Conservation (phyloP, 2,888 invertebrate species). For the Heliconius aoede region DNA sequence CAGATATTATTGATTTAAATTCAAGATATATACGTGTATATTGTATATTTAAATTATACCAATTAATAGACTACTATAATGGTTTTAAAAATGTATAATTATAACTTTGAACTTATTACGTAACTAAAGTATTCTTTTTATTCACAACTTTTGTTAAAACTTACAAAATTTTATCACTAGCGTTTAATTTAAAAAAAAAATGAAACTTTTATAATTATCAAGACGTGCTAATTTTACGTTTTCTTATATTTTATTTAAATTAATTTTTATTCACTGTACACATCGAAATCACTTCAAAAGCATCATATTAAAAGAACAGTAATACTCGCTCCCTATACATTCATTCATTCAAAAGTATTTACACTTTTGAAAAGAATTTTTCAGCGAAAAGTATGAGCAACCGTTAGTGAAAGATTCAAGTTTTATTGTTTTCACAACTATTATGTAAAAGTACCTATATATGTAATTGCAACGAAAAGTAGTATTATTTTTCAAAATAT, state of each 20-base stretch:
- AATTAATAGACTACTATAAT: too few relatives aligned
- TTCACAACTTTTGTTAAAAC: too few relatives aligned
- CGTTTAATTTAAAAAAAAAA: too few relatives aligned
- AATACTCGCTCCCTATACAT: not conserved
- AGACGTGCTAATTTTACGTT: too few relatives aligned
- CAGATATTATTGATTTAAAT: too few relatives aligned
- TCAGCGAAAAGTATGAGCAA: constrained; percentile 6
- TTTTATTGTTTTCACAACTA: constrained; percentile 11
- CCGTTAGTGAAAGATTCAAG: not conserved
- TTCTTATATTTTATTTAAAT: too few relatives aligned
- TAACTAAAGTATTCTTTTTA: not conserved
- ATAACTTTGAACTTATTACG: not conserved
- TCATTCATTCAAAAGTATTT: not conserved
- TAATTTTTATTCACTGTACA: not conserved
- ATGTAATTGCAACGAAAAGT: not conserved
- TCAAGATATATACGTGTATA: not conserved
- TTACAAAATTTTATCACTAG: too few relatives aligned
- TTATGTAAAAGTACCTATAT: not conserved
- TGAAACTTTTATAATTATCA: too few relatives aligned
- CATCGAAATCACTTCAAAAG: not conserved
- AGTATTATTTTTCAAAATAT: too few relatives aligned
- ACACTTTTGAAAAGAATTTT: not conserved
- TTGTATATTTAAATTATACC: too few relatives aligned
- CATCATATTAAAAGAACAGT: not conserved
- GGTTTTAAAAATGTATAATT: too few relatives aligned